Conservation (phyloP, 2,888 invertebrate species). For the Tubiluchus corallicola region DNA sequence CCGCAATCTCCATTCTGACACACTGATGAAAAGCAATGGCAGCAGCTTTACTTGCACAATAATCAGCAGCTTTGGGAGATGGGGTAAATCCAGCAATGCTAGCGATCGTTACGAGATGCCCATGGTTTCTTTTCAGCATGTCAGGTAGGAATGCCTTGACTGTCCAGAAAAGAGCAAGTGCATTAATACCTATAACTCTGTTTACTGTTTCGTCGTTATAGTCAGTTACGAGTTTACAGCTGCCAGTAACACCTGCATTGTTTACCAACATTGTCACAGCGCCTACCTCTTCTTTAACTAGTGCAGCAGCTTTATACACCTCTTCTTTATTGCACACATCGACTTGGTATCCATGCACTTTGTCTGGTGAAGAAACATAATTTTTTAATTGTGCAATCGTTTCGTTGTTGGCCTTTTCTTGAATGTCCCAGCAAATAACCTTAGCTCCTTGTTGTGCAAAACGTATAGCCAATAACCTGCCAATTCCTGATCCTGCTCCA, state of each 20-base stretch:
- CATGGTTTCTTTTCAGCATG: not conserved
- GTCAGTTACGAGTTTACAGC: not conserved
- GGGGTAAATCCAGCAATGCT: conserved; percentile 2
- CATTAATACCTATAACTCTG: not conserved
- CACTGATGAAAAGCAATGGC: conserved; percentile 29
- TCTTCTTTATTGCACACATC: not conserved
- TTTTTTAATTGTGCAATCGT: not conserved
- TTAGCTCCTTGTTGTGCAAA: not conserved
- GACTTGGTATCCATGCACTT: not conserved
- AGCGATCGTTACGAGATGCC: not conserved
- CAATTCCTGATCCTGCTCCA: not conserved
- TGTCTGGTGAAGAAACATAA: not conserved
- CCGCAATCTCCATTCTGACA: conserved; percentile 12
- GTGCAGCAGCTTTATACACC: not conserved
- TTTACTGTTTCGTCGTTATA: not conserved
- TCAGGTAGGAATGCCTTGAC: conserved; percentile 1
- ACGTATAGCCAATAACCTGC: not conserved
- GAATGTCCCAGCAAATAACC: not conserved
- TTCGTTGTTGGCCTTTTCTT: not conserved
- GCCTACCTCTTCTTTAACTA: not conserved
- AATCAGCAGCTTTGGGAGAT: conserved; percentile 23
- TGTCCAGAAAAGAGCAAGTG: not conserved
- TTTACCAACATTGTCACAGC: not conserved
- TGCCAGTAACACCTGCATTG: not conserved
- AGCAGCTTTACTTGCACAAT: conserved; percentile 29